Conservation (phyloP, 1,140 invertebrate genomes). For the Conus betulinus region DNA sequence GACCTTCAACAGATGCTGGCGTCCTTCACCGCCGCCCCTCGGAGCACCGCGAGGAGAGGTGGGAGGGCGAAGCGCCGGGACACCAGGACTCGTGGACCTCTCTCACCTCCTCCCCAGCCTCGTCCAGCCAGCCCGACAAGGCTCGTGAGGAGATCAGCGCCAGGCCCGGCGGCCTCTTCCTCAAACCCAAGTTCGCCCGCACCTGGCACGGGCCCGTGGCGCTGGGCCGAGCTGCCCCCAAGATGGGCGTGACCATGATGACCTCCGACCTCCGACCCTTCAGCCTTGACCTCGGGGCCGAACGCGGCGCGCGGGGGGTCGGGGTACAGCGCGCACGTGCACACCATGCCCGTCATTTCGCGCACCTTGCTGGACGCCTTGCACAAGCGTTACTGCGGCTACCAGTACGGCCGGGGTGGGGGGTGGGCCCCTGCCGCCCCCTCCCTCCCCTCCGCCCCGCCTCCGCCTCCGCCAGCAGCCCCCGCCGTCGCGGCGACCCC, state of each 20-base stretch:
- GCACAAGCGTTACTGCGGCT: conserved; percentile 51
- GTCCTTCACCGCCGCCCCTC: neutral
- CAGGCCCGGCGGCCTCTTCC: conserved; percentile 32
- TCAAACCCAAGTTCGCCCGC: conserved; percentile 40
- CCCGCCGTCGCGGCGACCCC: neutral
- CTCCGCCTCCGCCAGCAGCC: neutral
- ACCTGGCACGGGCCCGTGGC: conserved; percentile 48
- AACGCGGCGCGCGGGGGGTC: neutral
- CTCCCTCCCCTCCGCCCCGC: too few relatives aligned
- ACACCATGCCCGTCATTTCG: conserved; percentile 45
- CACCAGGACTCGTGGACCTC: neutral
- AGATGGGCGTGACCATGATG: conserved; percentile 44
- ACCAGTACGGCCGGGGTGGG: conserved; percentile 42
- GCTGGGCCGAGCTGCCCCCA: conserved; percentile 24
- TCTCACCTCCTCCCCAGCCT: neutral
- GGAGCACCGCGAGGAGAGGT: neutral
- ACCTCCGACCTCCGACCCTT: conserved; percentile 16
- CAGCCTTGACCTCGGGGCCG: neutral
- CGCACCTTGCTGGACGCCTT: conserved; percentile 50
- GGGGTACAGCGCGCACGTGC: neutral
- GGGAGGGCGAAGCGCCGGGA: neutral
- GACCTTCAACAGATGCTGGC: neutral
- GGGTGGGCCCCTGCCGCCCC: neutral
- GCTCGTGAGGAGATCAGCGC: neutral
- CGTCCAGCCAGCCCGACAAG: neutral